A percentile compares a stretch with the other conserved stretches of the same genome.
Evolutionary conservation across 2,113 vertebrate genomes (phyloP).

Genomic region (Rousettus leschenaultii): DNA sequence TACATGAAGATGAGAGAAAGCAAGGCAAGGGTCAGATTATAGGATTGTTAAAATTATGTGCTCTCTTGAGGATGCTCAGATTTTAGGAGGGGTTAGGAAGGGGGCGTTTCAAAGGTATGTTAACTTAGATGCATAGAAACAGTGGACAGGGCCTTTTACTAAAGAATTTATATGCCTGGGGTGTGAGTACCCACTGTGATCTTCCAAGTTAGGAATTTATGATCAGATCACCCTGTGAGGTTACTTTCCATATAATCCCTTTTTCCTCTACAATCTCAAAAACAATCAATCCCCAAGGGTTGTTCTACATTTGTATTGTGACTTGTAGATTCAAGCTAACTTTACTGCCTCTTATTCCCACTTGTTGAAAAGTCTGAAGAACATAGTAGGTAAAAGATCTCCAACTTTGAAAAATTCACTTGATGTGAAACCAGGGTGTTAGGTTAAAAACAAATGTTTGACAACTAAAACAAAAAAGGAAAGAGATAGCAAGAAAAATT

Average conservation of each 20-base stretch:
- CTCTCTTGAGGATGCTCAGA: no score
- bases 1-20: no score
- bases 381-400: neutral
- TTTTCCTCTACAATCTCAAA: constrained; percentile 33
- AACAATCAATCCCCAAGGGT: constrained; percentile 22
- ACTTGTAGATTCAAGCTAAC: constrained; percentile 64
- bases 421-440: constrained; percentile 61
- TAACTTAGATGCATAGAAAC: no score
- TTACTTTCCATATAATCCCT: neutral
- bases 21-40: no score
- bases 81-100: no score
- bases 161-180: neutral
- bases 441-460: constrained; percentile 64
- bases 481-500: neutral
- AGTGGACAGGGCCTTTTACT: neutral
- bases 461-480: constrained; percentile 25
- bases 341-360: constrained; percentile 71
- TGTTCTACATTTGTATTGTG: constrained; percentile 66
- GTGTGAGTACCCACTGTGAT: neutral
- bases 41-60: no score
- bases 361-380: constrained; percentile 63
- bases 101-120: no score
- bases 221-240: neutral
- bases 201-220: neutral
- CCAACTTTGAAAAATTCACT: constrained; percentile 45